A percentile compares a stretch with the other conserved stretches of the same genome.
These are phyloP conservation scores for Gisinianus flammeolus DNA, from an alignment of 2,888 invertebrate genomes.

Conservation along the genomic window DNA sequence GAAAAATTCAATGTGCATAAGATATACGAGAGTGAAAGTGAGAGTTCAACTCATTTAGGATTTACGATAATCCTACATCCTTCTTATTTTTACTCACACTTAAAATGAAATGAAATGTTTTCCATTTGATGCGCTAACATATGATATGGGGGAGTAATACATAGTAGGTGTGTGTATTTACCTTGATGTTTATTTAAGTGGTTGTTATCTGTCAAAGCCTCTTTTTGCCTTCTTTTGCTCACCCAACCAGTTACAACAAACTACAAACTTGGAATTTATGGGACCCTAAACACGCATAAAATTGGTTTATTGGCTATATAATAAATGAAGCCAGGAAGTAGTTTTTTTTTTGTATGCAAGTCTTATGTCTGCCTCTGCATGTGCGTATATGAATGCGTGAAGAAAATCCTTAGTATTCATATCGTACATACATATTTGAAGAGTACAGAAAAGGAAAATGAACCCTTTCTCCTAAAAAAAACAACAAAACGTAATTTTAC, in stretches of 20 bases:
- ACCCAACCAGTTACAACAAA: not conserved
- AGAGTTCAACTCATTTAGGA: no score
- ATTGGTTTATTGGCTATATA: constrained; percentile 40
- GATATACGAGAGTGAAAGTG: no score
- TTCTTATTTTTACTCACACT: not conserved
- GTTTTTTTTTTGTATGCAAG: no score
- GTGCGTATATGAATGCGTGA: no score
- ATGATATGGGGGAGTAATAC: not conserved
- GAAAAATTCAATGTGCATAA: not conserved
- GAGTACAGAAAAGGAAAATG: no score
- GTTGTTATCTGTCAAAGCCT: constrained; percentile 29
- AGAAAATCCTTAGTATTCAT: no score
- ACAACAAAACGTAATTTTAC: no score
- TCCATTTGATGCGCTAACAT: no score
- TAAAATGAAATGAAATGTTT: no score
- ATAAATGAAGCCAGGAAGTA: constrained; percentile 21
- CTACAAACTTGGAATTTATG: constrained; percentile 27
- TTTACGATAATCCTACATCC: not conserved
- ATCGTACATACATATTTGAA: no score
- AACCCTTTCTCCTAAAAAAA: no score
- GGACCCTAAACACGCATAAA: constrained; percentile 36
- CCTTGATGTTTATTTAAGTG: constrained; percentile 38
- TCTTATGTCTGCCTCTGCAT: no score
- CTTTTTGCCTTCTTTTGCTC: constrained; percentile 4
- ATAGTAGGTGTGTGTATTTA: not conserved